Evolutionary conservation across 2,113 vertebrate genomes (phyloP), one percentile per base, ranked within the genome.

Genomic region (Scytalopus superciliaris): DNA sequence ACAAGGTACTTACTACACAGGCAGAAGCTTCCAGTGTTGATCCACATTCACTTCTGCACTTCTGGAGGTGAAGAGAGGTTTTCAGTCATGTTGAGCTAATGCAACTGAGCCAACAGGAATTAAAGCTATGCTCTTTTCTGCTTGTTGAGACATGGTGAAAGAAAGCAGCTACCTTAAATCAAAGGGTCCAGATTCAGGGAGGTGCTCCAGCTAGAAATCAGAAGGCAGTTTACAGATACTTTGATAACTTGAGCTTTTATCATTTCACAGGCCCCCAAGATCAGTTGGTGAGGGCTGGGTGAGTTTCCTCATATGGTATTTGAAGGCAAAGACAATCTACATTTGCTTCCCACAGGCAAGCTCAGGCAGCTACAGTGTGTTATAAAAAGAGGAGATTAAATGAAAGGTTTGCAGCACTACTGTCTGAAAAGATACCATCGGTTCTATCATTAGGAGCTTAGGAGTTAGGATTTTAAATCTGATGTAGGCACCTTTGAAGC

Each of bases 291-390:
- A 96, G 96, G 79, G 49, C n/a, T 76, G 75, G 64, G 59, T 81
- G 72, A 60, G 44, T 83, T 95, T 96, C 73, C 64, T 87, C 70
- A 31, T 63, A 84, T 10, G 53, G 90, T 85, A 79, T 94, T 89
- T 91, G 73, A 84, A 95, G 95, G 90, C 79, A 94, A 96, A 94
- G 89, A 69, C 94, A 91, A 92, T 94, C 94, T 94, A 47, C 89
- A 90, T 95, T 96, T 93, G 86, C 74, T 93, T 96, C 92, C 90
- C 84, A 92, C 60, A 91, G 95, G 89, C 96, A 97, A 93, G 97
- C 78, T 91, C 68, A 76, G 94, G 78, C 97, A 97, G 70, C 89
- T 93, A 84, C 15, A 49, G 67, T 1, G 0, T 84, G 79, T 90
- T 96, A 82, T 56, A 95, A 76, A 94, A 95, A 82, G 66, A 96